Percentiles rank a stretch among this genome's conserved stretches.
phyloP scores from a whole-genome alignment of 2,797 vertebrate species.

The Xyrichtys novacula region DNA sequence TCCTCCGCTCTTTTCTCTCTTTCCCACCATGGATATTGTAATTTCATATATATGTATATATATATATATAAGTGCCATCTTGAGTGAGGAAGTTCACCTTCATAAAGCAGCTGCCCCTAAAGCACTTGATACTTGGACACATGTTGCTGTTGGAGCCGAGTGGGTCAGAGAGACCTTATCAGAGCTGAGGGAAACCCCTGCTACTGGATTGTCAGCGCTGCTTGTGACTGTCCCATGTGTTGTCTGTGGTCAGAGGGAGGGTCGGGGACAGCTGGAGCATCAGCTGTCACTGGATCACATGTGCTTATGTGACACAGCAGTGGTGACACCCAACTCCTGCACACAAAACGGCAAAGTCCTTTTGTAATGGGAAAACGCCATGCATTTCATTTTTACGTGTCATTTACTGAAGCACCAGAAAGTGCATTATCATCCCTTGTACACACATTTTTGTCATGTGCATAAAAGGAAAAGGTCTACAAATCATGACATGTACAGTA shows the following conservation, averaged over 20 bases:
- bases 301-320: conserved; percentile 54
- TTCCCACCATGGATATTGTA: no score
- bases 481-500: conserved; percentile 25
- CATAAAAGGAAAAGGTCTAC: conserved; percentile 15
- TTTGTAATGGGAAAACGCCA: no score
- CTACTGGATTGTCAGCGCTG: conserved; percentile 37
- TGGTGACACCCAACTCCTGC: conserved; percentile 28
- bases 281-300: conserved; percentile 78
- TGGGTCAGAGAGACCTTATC: conserved; percentile 19
- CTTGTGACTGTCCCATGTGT: conserved; percentile 68
- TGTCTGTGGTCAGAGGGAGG: conserved; percentile 55
- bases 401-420: not conserved
- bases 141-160: not conserved
- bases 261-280: conserved; percentile 75
- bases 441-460: not conserved
- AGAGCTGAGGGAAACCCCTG: conserved; percentile 37
- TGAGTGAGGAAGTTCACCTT: not conserved
- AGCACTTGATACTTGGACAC: not conserved
- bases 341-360: not conserved
- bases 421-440: not conserved
- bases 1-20: no score
- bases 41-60: no score
- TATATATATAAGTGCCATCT: no score
- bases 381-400: no score
- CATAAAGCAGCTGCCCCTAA: not conserved